phyloP scores from a whole-genome alignment of 2,888 invertebrate species.

The Synergus laeviventris region DNA sequence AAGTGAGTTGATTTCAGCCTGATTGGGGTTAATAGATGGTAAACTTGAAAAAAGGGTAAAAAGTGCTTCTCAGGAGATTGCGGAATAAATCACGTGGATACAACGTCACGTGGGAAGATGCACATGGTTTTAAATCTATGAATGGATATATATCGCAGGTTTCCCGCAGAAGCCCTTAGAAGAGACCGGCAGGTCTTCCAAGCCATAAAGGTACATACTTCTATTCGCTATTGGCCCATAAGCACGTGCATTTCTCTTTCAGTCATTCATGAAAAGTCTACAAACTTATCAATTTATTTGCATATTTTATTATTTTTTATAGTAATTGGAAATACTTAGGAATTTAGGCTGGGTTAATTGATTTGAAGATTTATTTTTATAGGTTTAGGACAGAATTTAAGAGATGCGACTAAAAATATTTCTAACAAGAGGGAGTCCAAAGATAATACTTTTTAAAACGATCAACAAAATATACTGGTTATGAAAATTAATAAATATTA shows the following conservation, averaged over 20 bases:
- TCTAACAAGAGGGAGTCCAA: no score
- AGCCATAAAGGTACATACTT: slow-evolving; percentile 72
- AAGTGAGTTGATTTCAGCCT: not conserved
- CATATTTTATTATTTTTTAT: not conserved
- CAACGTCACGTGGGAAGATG: slow-evolving; percentile 65
- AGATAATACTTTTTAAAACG: no score
- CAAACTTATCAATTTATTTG: not conserved
- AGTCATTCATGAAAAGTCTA: slow-evolving; percentile 67
- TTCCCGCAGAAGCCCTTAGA: slow-evolving; percentile 72
- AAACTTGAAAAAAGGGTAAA: slow-evolving; percentile 1
- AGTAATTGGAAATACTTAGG: no score
- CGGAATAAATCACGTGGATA: slow-evolving; percentile 39
- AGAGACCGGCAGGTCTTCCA: slow-evolving; percentile 71
- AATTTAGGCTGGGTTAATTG: no score
- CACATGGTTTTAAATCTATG: slow-evolving; percentile 70
- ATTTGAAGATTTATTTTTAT: no score
- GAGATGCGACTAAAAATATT: no score
- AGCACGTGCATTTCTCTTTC: slow-evolving; percentile 60
- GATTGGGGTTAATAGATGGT: not conserved
- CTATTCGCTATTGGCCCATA: slow-evolving; percentile 60
- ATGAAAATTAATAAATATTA: no score
- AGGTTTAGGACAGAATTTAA: no score
- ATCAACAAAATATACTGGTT: no score
- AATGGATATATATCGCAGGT: slow-evolving; percentile 73
- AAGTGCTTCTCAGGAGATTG: slow-evolving; percentile 24